phyloP scores from a whole-genome alignment of 2,888 invertebrate species.

The Rhabditoides inermis region DNA sequence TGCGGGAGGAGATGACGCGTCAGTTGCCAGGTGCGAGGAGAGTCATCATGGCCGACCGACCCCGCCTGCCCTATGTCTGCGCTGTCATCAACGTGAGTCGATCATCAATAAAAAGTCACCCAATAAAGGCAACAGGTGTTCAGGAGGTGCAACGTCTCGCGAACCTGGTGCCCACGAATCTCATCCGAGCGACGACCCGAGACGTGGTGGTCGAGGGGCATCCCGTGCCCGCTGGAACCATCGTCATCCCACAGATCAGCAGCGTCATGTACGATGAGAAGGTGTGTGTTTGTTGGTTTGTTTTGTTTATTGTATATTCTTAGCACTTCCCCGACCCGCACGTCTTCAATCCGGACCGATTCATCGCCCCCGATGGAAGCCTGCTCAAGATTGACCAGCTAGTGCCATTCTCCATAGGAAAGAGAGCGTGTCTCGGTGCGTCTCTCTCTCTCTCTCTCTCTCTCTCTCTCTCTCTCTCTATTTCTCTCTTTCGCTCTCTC shows the following conservation, averaged over 20 bases:
- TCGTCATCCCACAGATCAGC: conserved; percentile 17
- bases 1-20: conserved; percentile 26
- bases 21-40: not conserved
- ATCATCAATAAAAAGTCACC: not conserved
- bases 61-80: not conserved
- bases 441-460: too few relatives aligned
- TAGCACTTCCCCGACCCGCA: too few relatives aligned
- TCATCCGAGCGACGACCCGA: conserved; percentile 12
- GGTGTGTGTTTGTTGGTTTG: too few relatives aligned
- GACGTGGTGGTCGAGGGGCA: conserved; percentile 14
- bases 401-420: not conserved
- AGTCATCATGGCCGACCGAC: not conserved
- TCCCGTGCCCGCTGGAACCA: conserved; percentile 13
- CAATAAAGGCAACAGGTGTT: not conserved
- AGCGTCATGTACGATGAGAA: conserved; percentile 19
- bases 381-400: not conserved
- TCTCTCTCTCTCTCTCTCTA: too few relatives aligned
- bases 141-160: conserved; percentile 18
- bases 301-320: too few relatives aligned
- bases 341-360: not conserved
- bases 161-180: conserved; percentile 16
- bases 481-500: too few relatives aligned
- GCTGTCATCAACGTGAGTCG: not conserved
- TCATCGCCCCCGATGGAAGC: not conserved
- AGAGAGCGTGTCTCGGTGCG: too few relatives aligned